A percentile compares a stretch with the other conserved stretches of the same genome.
Evolutionary conservation across 2,888 invertebrate species (phyloP).

Genomic region (Lochmaea crataegi): DNA sequence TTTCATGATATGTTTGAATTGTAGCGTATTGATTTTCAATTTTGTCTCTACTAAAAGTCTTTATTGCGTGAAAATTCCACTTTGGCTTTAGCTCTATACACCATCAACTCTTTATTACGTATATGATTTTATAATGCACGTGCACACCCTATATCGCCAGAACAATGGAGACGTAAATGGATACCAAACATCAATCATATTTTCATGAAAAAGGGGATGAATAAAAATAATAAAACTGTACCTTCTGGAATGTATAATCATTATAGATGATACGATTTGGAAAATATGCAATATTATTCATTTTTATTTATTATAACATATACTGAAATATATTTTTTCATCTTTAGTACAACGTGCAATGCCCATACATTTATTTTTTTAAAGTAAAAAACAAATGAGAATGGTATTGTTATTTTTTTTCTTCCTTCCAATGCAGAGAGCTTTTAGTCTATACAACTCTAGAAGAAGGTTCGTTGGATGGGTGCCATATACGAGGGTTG

Average conservation of each 20-base stretch:
- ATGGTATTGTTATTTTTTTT: too few relatives aligned
- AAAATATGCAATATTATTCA: not conserved
- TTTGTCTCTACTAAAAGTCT: slow-evolving; percentile 6
- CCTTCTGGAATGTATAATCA: slow-evolving; percentile 9
- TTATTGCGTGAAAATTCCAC: slow-evolving; percentile 12
- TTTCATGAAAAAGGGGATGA: slow-evolving; percentile 20
- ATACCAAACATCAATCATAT: slow-evolving; percentile 44
- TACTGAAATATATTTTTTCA: too few relatives aligned
- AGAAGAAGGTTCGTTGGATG: too few relatives aligned
- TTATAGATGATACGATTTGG: slow-evolving; percentile 6
- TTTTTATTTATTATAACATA: too few relatives aligned
- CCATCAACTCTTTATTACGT: slow-evolving; percentile 43
- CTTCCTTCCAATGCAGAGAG: too few relatives aligned
- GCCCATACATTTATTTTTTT: too few relatives aligned
- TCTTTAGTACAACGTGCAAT: too few relatives aligned
- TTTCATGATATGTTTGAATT: not conserved
- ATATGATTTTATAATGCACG: slow-evolving; percentile 44
- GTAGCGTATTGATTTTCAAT: slow-evolving; percentile 29
- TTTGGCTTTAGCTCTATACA: slow-evolving; percentile 8
- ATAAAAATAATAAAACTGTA: slow-evolving; percentile 2
- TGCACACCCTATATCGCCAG: slow-evolving; percentile 30
- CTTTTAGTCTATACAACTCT: too few relatives aligned
- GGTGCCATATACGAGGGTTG: too few relatives aligned
- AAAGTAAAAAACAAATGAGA: too few relatives aligned
- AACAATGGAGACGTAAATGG: slow-evolving; percentile 45